phyloP scores from a whole-genome alignment of 1,140 invertebrate species.

The Vollenhovia emeryi region DNA sequence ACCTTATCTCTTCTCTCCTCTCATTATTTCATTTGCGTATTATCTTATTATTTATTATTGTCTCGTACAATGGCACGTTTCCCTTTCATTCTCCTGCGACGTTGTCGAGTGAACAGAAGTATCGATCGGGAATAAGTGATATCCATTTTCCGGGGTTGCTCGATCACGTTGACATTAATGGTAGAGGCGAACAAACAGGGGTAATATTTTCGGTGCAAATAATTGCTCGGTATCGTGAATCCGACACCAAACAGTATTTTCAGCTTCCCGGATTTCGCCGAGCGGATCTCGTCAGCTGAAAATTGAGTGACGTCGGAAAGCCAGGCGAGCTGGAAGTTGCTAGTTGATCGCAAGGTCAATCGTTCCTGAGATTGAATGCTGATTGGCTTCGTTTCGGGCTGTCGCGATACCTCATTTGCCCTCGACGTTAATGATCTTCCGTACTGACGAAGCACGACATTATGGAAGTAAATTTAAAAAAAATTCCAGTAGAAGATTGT shows the following conservation, averaged over 20 bases:
- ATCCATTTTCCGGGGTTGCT: neutral
- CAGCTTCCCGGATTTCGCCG: neutral
- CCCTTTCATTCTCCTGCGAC: neutral
- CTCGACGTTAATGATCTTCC: neutral
- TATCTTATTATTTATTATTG: neutral
- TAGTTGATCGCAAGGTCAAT: constrained; percentile 19
- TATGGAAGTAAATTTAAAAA: neutral
- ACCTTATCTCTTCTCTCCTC: no score
- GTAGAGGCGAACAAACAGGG: neutral
- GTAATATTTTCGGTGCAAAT: neutral
- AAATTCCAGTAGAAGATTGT: neutral
- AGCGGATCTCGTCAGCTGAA: neutral
- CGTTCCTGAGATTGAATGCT: constrained; percentile 22
- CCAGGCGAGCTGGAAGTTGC: neutral
- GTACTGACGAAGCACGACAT: neutral
- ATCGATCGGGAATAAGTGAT: neutral
- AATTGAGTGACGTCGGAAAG: constrained; percentile 1
- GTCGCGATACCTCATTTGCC: neutral
- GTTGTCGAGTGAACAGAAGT: neutral
- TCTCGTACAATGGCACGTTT: neutral
- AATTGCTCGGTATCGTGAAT: neutral
- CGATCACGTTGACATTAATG: neutral
- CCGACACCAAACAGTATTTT: neutral
- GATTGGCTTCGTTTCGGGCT: constrained; percentile 33
- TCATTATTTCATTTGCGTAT: no score